phyloP scores from a whole-genome alignment of 1,140 invertebrate genomes.

The Carposina sasakii region DNA sequence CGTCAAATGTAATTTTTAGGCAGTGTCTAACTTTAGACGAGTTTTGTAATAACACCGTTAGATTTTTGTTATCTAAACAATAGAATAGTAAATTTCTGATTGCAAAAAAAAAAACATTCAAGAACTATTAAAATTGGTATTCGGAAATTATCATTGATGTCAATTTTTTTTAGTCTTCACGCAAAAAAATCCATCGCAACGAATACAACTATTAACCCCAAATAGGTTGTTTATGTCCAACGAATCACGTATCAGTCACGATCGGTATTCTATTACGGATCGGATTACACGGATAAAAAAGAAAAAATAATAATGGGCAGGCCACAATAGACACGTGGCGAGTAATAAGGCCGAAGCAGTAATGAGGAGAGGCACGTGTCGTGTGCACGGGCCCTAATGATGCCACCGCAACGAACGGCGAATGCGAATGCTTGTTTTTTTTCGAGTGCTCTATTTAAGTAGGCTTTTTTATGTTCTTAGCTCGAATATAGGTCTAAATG shows the following conservation, averaged over 20 bases:
- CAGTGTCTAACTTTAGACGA: too few relatives aligned
- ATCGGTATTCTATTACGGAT: conserved; percentile 28
- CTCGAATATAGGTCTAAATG: too few relatives aligned
- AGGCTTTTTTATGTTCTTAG: too few relatives aligned
- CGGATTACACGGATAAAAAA: conserved; percentile 55
- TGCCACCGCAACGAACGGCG: conserved; percentile 45
- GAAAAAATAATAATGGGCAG: conserved; percentile 47
- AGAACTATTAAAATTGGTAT: too few relatives aligned
- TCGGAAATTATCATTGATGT: too few relatives aligned
- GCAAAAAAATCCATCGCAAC: too few relatives aligned
- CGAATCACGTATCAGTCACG: conserved; percentile 57
- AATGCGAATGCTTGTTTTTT: conserved; percentile 44
- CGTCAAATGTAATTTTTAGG: too few relatives aligned
- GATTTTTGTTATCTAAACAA: too few relatives aligned
- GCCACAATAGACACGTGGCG: conserved; percentile 55
- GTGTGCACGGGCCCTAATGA: conserved; percentile 35
- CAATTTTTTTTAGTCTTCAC: too few relatives aligned
- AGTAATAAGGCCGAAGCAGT: conserved; percentile 56
- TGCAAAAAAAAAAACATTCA: too few relatives aligned
- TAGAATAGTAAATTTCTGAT: too few relatives aligned
- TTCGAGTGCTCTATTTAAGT: conserved; percentile 45
- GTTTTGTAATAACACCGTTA: too few relatives aligned
- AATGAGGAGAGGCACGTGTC: conserved; percentile 57
- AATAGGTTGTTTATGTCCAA: conserved; percentile 61
- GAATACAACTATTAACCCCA: conserved; percentile 52